phyloP scores from a whole-genome alignment of 2,888 invertebrate genomes.

The Sarcophaga variegata region DNA sequence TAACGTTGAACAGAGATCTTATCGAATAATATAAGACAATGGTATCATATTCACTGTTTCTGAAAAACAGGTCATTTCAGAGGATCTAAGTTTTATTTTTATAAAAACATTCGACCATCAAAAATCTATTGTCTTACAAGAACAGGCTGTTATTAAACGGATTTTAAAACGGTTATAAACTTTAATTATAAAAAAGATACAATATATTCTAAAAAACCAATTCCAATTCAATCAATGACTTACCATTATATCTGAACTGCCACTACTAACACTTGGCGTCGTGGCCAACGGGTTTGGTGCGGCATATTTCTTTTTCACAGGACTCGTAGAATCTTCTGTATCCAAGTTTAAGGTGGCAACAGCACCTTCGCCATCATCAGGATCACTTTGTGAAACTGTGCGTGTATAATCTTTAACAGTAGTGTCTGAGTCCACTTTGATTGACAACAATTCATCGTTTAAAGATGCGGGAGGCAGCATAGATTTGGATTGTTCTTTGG shows the following conservation, averaged over 20 bases:
- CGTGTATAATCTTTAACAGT: slow-evolving; percentile 76
- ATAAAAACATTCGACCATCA: too few relatives aligned
- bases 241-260: slow-evolving; percentile 76
- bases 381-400: slow-evolving; percentile 78
- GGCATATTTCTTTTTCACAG: slow-evolving; percentile 77
- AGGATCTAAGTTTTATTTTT: too few relatives aligned
- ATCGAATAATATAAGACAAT: too few relatives aligned
- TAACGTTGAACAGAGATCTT: too few relatives aligned
- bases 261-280: slow-evolving; percentile 72
- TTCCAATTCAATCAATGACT: slow-evolving; percentile 63
- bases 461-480: slow-evolving; percentile 65
- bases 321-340: slow-evolving; percentile 54
- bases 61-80: too few relatives aligned
- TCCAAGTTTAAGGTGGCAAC: slow-evolving; percentile 54
- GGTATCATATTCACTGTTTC: too few relatives aligned
- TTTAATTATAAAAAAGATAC: background rate
- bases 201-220: background rate
- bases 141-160: too few relatives aligned
- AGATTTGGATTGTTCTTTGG: slow-evolving; percentile 59
- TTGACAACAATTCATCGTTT: slow-evolving; percentile 50
- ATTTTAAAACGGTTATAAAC: too few relatives aligned
- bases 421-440: slow-evolving; percentile 65
- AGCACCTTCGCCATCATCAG: slow-evolving; percentile 72
- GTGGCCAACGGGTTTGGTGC: slow-evolving; percentile 65
- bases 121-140: too few relatives aligned